Evolutionary conservation across 2,888 invertebrate genomes (phyloP), one percentile per base, ranked within the genome.

Genomic region (Caenorhabditis panamensis): DNA sequence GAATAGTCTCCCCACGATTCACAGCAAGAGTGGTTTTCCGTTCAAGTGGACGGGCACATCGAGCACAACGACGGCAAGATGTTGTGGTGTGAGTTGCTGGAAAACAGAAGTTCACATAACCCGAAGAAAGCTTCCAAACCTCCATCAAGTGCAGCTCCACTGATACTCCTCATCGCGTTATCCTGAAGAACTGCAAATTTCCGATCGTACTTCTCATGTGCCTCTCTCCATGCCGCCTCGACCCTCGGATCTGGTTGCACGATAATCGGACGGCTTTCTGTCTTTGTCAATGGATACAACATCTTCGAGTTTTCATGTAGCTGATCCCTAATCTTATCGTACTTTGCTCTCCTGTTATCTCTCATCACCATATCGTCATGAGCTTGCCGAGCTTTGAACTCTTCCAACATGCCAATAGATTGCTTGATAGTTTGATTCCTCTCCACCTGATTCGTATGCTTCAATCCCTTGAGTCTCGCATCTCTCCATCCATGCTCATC

Each of bases 401-500:
- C 81, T 56, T 87, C 86, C 71, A 88, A 44, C 58, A 77, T 73
- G 56, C 82, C 78, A 11, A 87, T 84, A 16, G 85, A 83, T 56
- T 80, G 79, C 82, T 82, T 81, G 64, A 86, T 77, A n/a, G 78
- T 61, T 26, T 80, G 78, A 75, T 86, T 86, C 53, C 84, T 79
- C 47, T 86, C 86, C 4, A 86, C 75, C 64, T 86, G 86, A 67
- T 82, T 79, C 36, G 82, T 82, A 58, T 82, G 81, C 56, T 71
- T 77, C 67, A 81, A 49, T 56, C 73, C 66, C 4, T 53, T 54
- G 41, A 86, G 47, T 37, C 84, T 62, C 1, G 86, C 84, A 56
- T 84, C 84, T 51, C 86, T 79, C 86, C 86, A 86, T 31, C 86
- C 86, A 36, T 86, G 86, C 47, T 86, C 86, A 76, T 86, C 86